Base-by-base conservation (phyloP, 2,113 vertebrate genomes). In the Suncus etruscus region DNA sequence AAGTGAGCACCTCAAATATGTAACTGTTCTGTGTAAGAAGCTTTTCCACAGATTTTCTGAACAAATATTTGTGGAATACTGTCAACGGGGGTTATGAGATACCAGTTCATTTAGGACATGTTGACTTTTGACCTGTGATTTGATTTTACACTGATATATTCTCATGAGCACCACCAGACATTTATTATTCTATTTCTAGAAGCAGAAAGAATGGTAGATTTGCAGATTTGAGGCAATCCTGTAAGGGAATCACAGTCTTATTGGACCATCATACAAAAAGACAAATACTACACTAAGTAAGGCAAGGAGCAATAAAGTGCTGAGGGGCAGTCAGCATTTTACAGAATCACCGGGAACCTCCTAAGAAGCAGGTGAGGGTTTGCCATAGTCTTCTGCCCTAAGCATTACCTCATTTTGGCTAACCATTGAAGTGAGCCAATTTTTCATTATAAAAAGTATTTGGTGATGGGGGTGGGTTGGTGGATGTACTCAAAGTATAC, bases 1-100 rank as follows among this genome's bases (percentile, higher is more conserved):
- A 24, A 84, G 14, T 22, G 31, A 11, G 54, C 10, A 69, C 50
- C 15, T 25, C 69, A 82, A 29, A 66, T 20, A 39, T 4, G 74
- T 65, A 84, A 70, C 54, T 25, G 10, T 12, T 66, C 32, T 8
- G 18, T 18, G 47, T 68, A 63, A 45, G 16, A 29, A 22, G 5
- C 70, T 77, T 94, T 24, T 75, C 24, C 74, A 32, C 69, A 10
- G 39, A 22, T 45, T 31, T 70, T 29, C 63, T 3, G 45, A 83
- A 90, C 11, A 32, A 32, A 63, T 20, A 54, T 20, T 65, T 16
- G 47, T 82, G 84, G 84, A 69, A 58, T 69, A 63, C 76, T 83
- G 80, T 80, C 93, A 78, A 70, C n/a, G 77, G 54, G 81, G 79
- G 85, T 51, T 82, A 93, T 87, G 77, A 73, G 88, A 86, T 32